Conservation (phyloP, 2,113 vertebrate genomes). For the Melierax canorus region DNA sequence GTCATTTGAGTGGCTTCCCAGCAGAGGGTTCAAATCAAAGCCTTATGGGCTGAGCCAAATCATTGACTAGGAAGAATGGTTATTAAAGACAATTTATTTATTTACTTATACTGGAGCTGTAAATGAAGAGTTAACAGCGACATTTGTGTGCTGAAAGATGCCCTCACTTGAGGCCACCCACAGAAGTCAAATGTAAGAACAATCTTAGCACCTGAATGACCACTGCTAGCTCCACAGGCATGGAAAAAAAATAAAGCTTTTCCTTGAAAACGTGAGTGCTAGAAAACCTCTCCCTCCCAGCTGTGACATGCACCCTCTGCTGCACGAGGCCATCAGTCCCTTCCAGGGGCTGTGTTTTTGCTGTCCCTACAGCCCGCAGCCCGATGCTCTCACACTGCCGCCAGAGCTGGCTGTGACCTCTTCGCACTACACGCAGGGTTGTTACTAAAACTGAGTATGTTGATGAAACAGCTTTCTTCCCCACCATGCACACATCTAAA, state of each 20-base stretch:
- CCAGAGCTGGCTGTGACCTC: background rate
- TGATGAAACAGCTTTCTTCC: background rate
- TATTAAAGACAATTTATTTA: background rate
- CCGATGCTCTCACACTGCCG: fast-evolving
- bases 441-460: background rate
- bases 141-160: background rate
- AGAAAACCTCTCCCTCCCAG: background rate
- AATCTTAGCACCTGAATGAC: background rate
- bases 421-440: background rate
- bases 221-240: background rate
- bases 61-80: too few relatives aligned
- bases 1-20: background rate
- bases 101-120: background rate
- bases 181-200: background rate
- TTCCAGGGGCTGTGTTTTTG: background rate
- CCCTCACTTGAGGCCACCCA: background rate
- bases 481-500: background rate
- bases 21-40: background rate
- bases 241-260: background rate
- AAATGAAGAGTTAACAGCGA: background rate
- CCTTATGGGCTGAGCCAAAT: background rate
- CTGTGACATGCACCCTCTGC: background rate
- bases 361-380: background rate
- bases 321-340: background rate
- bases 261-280: background rate